phyloP scores from a whole-genome alignment of 2,113 vertebrate species.

The Lipotes vexillifer region DNA sequence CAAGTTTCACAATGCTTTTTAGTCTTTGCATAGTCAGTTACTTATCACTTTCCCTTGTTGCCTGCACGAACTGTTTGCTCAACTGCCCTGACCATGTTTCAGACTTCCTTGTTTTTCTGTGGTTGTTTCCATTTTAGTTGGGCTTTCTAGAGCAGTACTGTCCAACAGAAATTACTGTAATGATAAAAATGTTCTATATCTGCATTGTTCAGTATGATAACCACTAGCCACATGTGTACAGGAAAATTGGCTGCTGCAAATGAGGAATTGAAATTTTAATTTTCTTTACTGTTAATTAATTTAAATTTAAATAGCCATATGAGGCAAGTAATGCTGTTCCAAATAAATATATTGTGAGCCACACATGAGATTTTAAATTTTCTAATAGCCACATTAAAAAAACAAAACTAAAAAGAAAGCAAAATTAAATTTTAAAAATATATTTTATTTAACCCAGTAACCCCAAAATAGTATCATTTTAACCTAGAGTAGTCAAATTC shows the following conservation, averaged over 20 bases:
- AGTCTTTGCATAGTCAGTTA: slow-evolving; percentile 5
- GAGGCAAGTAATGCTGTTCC: neutral
- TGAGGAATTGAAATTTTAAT: neutral
- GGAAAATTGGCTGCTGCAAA: neutral
- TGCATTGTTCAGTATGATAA: neutral
- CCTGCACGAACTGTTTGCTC: neutral
- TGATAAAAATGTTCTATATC: neutral
- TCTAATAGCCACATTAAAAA: neutral
- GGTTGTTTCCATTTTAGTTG: neutral
- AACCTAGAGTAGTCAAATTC: neutral
- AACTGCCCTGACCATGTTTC: neutral
- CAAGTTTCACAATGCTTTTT: neutral
- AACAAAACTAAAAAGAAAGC: neutral
- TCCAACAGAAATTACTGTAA: neutral
- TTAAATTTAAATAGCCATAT: neutral
- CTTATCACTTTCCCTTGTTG: neutral
- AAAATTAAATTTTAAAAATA: neutral
- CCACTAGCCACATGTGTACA: neutral
- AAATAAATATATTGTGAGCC: neutral
- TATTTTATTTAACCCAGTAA: neutral
- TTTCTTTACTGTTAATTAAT: neutral
- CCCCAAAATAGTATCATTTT: neutral
- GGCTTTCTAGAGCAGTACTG: neutral
- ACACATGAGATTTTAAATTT: neutral
- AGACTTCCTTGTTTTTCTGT: neutral